These are phyloP conservation scores for Diadromus collaris DNA, from an alignment of 2,888 invertebrate genomes.

Conservation along the genomic window DNA sequence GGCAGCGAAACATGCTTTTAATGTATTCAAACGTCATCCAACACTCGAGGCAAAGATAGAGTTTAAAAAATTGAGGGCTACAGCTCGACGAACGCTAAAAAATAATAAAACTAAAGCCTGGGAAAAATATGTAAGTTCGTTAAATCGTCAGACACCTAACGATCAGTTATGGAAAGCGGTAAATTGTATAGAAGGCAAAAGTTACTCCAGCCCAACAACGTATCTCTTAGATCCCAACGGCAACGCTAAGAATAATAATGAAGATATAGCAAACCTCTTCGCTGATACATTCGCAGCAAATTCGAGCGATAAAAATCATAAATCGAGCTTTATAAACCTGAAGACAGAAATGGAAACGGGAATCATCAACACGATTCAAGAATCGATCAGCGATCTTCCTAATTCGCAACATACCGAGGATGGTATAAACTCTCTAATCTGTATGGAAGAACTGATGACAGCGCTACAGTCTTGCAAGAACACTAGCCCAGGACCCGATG, in stretches of 20 bases:
- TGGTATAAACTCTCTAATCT: constrained; percentile 7
- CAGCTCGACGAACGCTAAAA: constrained; percentile 41
- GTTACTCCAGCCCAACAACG: neutral
- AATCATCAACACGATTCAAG: neutral
- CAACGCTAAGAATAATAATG: neutral
- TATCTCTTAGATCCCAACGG: neutral
- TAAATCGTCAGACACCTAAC: constrained; percentile 21
- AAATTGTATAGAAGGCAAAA: constrained; percentile 37
- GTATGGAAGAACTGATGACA: constrained; percentile 4
- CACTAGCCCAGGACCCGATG: constrained; percentile 58
- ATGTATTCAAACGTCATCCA: constrained; percentile 21
- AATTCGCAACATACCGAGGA: neutral
- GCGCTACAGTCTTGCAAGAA: constrained; percentile 28
- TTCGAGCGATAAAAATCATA: constrained; percentile 38
- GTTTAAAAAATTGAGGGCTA: constrained; percentile 42
- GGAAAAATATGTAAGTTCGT: constrained; percentile 27
- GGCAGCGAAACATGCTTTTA: constrained; percentile 34
- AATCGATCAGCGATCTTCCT: neutral
- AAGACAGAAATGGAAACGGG: constrained; percentile 17
- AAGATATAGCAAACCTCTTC: constrained; percentile 34
- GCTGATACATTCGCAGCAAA: constrained; percentile 42
- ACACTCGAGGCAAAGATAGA: constrained; percentile 10
- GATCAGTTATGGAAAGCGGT: constrained; percentile 51
- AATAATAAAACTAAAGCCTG: constrained; percentile 51
- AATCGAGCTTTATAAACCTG: constrained; percentile 2